Evolutionary conservation across 2,113 vertebrate genomes (phyloP).

Genomic region (Oxyura jamaicensis): DNA sequence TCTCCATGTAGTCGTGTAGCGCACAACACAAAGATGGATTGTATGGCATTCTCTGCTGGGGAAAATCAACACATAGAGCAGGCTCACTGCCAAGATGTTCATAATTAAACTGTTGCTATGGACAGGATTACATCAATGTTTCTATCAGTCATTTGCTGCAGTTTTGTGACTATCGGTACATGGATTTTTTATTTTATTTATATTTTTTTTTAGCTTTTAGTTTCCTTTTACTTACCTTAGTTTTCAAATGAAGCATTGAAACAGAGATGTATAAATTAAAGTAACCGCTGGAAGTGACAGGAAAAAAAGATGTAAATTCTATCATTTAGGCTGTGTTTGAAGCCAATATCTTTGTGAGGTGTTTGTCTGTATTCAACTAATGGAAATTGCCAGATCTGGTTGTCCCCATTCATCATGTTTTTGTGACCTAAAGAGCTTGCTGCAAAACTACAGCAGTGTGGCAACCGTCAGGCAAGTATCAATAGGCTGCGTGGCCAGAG

Average conservation of each 20-base stretch:
- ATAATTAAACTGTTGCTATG: constrained; percentile 81
- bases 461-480: too few relatives aligned
- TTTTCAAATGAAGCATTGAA: background rate
- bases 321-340: background rate
- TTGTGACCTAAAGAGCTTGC: background rate
- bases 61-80: constrained; percentile 81
- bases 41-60: constrained; percentile 80
- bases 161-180: background rate
- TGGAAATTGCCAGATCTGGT: background rate
- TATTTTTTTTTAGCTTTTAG: background rate
- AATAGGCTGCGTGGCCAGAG: background rate
- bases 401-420: background rate
- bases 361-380: background rate
- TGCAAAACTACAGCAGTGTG: background rate
- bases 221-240: background rate
- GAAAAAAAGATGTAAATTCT: background rate
- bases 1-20: constrained; percentile 75
- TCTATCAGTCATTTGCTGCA: constrained; percentile 38
- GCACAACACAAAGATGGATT: constrained; percentile 84
- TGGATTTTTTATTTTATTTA: background rate
- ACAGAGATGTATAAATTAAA: background rate
- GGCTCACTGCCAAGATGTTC: constrained; percentile 76
- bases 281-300: background rate
- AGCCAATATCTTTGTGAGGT: background rate
- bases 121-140: constrained; percentile 60